Conservation (phyloP, 2,888 invertebrate species). For the Drosophila atripex region DNA sequence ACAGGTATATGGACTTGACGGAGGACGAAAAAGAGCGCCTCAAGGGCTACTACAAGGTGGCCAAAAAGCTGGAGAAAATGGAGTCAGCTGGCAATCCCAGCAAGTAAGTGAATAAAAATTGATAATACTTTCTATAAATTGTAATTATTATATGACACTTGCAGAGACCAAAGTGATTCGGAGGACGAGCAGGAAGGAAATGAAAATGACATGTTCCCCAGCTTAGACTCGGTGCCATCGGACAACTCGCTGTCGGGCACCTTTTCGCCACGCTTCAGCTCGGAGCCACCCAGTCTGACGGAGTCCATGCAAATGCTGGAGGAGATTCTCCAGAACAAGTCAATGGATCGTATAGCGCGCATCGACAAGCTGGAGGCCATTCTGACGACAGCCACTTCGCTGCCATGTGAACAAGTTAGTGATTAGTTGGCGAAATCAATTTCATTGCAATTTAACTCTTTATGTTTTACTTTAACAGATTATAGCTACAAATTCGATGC, state of each 20-base stretch:
- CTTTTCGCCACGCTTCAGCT: slow-evolving; percentile 89
- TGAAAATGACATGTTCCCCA: slow-evolving; percentile 89
- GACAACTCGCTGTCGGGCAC: slow-evolving; percentile 88
- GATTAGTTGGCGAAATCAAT: not conserved
- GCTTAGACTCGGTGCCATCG: slow-evolving; percentile 91
- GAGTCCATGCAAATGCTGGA: slow-evolving; percentile 96
- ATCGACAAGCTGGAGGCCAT: slow-evolving; percentile 94
- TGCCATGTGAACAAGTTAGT: slow-evolving; percentile 86
- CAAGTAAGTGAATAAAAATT: slow-evolving; percentile 82
- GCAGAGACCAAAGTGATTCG: slow-evolving; percentile 89
- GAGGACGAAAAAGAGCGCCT: slow-evolving; percentile 96
- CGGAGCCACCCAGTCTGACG: slow-evolving; percentile 92
- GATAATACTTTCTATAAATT: not conserved
- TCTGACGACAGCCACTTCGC: slow-evolving; percentile 90
- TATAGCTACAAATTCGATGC: slow-evolving; percentile 81
- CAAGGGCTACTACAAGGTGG: slow-evolving; percentile 95
- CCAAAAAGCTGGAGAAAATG: slow-evolving; percentile 94
- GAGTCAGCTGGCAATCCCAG: slow-evolving; percentile 91
- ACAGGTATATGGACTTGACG: slow-evolving; percentile 93
- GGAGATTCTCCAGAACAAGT: slow-evolving; percentile 91
- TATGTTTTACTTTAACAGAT: slow-evolving; percentile 61
- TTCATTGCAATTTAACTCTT: not conserved
- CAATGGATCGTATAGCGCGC: slow-evolving; percentile 93
- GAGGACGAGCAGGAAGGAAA: slow-evolving; percentile 89
- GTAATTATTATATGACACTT: not conserved